Evolutionary conservation across 2,888 invertebrate genomes (phyloP).

Genomic region (Amaurobius ferox): DNA sequence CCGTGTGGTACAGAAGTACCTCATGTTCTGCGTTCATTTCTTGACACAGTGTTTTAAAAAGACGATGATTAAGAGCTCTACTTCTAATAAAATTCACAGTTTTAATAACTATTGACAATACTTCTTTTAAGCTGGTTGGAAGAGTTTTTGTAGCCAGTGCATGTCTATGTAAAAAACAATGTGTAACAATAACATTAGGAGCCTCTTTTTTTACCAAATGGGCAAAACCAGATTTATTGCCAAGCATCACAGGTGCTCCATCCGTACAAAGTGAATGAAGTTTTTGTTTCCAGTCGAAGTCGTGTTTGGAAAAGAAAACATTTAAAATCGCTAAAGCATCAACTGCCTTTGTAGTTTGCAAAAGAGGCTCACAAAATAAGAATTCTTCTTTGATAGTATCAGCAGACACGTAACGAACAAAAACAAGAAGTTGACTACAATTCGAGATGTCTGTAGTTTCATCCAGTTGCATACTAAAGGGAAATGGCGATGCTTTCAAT

Average conservation of each 20-base stretch:
- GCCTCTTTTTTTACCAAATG: too few species aligned
- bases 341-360: slow-evolving; percentile 13
- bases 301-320: slow-evolving; percentile 27
- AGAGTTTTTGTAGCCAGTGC: slow-evolving; percentile 54
- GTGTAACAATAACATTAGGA: too few species aligned
- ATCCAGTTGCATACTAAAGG: slow-evolving; percentile 72
- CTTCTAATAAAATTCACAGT: slow-evolving; percentile 45
- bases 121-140: slow-evolving; percentile 53
- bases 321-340: slow-evolving; percentile 14
- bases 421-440: slow-evolving; percentile 27
- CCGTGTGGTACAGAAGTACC: slow-evolving; percentile 47
- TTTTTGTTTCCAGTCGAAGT: too few species aligned
- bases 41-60: slow-evolving; percentile 51
- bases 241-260: too few species aligned
- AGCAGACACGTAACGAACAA: slow-evolving; percentile 28
- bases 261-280: too few species aligned
- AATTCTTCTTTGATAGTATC: slow-evolving; percentile 55
- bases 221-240: too few species aligned
- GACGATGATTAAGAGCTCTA: slow-evolving; percentile 48
- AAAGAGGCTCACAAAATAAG: slow-evolving; percentile 29
- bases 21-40: slow-evolving; percentile 43
- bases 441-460: slow-evolving; percentile 78
- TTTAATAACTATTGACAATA: slow-evolving; percentile 52
- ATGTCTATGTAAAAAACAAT: slow-evolving; percentile 49
- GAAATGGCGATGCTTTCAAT: slow-evolving; percentile 12